Percentiles rank a stretch among this genome's conserved stretches.
Conservation (phyloP, 2,888 invertebrate species). For the Loripinus fragilis region DNA sequence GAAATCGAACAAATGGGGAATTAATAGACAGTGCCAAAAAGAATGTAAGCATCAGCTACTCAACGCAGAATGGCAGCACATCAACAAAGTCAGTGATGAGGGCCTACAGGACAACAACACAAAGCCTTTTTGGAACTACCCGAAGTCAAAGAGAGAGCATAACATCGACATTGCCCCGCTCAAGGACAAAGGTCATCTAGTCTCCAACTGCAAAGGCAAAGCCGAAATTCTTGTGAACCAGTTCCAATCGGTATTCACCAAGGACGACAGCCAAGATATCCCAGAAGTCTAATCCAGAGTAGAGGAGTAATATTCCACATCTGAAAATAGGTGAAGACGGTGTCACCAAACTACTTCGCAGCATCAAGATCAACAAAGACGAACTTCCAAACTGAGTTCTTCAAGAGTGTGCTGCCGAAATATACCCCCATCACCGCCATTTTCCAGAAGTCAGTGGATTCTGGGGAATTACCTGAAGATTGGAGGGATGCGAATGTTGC, state of each 20-base stretch:
- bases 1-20: conserved; percentile 36
- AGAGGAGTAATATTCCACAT: too few relatives aligned
- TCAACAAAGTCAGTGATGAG: conserved; percentile 37
- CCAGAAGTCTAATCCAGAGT: neutral
- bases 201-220: conserved; percentile 39
- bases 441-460: too few relatives aligned
- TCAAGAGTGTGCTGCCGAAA: too few relatives aligned
- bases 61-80: conserved; percentile 38
- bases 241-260: conserved; percentile 43
- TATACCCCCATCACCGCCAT: too few relatives aligned
- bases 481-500: too few relatives aligned
- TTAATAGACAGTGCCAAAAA: conserved; percentile 33
- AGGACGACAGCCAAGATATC: neutral
- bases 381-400: too few relatives aligned
- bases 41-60: conserved; percentile 29
- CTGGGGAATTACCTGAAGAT: too few relatives aligned
- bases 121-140: conserved; percentile 44
- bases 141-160: conserved; percentile 33
- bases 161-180: conserved; percentile 28
- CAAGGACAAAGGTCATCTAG: conserved; percentile 2
- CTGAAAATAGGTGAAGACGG: neutral
- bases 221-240: conserved; percentile 43
- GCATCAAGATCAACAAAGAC: too few relatives aligned
- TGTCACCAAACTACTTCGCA: neutral
- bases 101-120: conserved; percentile 46